Conservation (phyloP, 1,140 invertebrate genomes). For the Bombus confusus region DNA sequence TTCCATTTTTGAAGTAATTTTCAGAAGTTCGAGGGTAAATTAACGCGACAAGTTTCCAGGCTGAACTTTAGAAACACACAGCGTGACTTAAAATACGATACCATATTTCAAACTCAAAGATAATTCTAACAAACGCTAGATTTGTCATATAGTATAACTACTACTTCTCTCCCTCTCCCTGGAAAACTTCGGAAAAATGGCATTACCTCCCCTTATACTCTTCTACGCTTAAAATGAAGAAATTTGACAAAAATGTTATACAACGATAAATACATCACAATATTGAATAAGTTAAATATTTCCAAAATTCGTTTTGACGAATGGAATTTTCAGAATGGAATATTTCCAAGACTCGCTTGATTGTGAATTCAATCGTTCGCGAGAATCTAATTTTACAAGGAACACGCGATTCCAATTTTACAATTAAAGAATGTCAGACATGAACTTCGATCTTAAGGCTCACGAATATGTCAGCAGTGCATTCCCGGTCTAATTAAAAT, state of each 20-base stretch:
- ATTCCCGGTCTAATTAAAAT: not conserved
- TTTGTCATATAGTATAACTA: not conserved
- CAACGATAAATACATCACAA: not conserved
- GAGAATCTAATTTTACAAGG: not conserved
- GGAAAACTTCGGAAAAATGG: not conserved
- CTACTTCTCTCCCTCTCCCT: not conserved
- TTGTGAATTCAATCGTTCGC: not conserved
- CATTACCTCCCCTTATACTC: not conserved
- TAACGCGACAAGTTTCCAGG: not conserved
- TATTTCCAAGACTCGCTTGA: not conserved
- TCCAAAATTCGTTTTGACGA: not conserved
- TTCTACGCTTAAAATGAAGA: no score
- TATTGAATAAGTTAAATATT: not conserved
- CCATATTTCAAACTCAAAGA: not conserved
- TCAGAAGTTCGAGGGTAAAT: not conserved
- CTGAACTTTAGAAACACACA: not conserved
- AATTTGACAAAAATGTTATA: not conserved
- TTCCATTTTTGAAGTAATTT: not conserved
- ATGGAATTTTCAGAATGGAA: not conserved
- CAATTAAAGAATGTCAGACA: not conserved
- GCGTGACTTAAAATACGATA: not conserved
- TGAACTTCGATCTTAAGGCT: not conserved
- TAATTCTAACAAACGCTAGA: not conserved
- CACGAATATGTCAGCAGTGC: not conserved
- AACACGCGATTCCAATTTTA: not conserved